Percentiles rank a stretch among this genome's conserved stretches.
phyloP scores from a whole-genome alignment of 2,888 invertebrate species.

The Agrypnus murinus region DNA sequence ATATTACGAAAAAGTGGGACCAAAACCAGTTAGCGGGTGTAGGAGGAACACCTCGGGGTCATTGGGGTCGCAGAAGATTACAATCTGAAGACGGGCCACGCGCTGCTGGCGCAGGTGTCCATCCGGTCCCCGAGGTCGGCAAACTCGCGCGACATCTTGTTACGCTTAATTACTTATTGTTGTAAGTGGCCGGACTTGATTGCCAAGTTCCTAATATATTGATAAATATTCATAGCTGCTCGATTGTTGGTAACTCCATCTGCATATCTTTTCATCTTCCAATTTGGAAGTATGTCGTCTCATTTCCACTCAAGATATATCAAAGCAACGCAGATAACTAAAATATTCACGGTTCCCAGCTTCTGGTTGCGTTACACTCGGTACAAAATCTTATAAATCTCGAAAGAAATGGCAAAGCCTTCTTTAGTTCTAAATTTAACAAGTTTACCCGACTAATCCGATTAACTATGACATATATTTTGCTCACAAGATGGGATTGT shows the following conservation, averaged over 20 bases:
- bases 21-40: constrained; percentile 66
- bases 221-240: constrained; percentile 64
- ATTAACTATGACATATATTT: not conserved
- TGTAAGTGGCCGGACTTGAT: constrained; percentile 62
- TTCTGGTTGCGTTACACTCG: not conserved
- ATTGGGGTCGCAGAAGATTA: constrained; percentile 66
- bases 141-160: constrained; percentile 67
- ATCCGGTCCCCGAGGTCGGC: constrained; percentile 60
- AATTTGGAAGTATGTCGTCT: constrained; percentile 35
- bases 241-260: constrained; percentile 37
- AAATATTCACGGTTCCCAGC: not conserved
- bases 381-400: constrained; percentile 8
- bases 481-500: not conserved
- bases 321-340: constrained; percentile 13
- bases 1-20: constrained; percentile 54
- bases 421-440: not conserved
- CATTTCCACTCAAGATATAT: constrained; percentile 16
- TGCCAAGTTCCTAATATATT: constrained; percentile 55
- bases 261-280: constrained; percentile 37
- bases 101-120: constrained; percentile 69
- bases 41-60: constrained; percentile 68
- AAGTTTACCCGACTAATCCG: constrained; percentile 1
- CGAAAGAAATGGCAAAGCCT: not conserved
- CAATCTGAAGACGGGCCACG: constrained; percentile 69
- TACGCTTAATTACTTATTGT: constrained; percentile 69